A percentile compares a stretch with the other conserved stretches of the same genome.
These are phyloP conservation scores for Homarus gammarus DNA, from an alignment of 2,888 invertebrate species.

Conservation along the genomic window DNA sequence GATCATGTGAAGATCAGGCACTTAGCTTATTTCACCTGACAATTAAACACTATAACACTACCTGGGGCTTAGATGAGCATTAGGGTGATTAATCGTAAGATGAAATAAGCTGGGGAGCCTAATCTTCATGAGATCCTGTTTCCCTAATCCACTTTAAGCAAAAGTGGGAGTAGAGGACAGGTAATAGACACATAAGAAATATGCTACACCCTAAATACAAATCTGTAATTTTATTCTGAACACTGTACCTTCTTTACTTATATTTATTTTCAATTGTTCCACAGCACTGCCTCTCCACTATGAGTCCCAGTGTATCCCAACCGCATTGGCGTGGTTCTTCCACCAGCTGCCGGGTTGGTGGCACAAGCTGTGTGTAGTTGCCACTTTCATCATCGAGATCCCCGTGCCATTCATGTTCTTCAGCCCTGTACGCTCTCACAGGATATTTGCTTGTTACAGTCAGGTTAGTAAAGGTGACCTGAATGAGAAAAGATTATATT, in stretches of 20 bases:
- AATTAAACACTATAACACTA: too few relatives aligned
- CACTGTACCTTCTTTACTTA: not conserved
- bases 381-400: conserved; percentile 84
- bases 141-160: too few relatives aligned
- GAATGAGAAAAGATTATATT: not conserved
- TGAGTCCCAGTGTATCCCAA: conserved; percentile 88
- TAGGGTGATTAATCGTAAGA: too few relatives aligned
- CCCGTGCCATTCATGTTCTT: conserved; percentile 87
- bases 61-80: too few relatives aligned
- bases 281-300: conserved; percentile 85
- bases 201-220: too few relatives aligned
- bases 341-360: conserved; percentile 86
- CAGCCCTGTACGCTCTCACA: conserved; percentile 82
- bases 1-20: too few relatives aligned
- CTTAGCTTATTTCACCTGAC: too few relatives aligned
- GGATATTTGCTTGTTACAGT: conserved; percentile 70
- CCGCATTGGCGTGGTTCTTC: conserved; percentile 86
- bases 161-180: too few relatives aligned
- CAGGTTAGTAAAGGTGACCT: conserved; percentile 55
- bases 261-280: conserved; percentile 77
- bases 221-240: too few relatives aligned
- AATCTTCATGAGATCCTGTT: too few relatives aligned
- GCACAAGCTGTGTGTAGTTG: conserved; percentile 83
- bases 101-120: too few relatives aligned
- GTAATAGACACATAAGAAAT: not conserved